Evolutionary conservation across 2,113 vertebrate genomes (phyloP).

Genomic region (Nerophis ophidion): DNA sequence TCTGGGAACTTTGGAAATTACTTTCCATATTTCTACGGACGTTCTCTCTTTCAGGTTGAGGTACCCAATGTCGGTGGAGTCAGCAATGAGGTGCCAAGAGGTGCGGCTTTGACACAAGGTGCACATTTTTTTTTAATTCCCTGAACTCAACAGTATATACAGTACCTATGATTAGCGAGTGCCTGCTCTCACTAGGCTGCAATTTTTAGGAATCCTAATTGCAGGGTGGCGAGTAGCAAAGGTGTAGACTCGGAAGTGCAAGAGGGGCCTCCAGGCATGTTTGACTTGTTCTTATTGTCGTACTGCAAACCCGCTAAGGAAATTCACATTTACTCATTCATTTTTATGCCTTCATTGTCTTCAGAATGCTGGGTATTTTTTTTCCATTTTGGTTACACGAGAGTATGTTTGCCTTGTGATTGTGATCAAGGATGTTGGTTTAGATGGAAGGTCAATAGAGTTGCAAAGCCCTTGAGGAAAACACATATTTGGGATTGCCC

Average conservation of each 20-base stretch:
- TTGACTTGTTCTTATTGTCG: slow-evolving; percentile 26
- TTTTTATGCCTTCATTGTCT: background rate
- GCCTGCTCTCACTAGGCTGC: slow-evolving; percentile 56
- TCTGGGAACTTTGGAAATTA: background rate
- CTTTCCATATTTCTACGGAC: background rate
- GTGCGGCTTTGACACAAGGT: slow-evolving; percentile 50
- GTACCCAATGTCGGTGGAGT: slow-evolving; percentile 17
- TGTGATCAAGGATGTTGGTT: slow-evolving; percentile 39
- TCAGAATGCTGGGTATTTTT: slow-evolving; percentile 9
- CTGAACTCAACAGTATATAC: slow-evolving; percentile 59
- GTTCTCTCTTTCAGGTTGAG: slow-evolving; percentile 6
- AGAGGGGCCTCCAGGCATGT: slow-evolving; percentile 56
- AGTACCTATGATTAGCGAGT: slow-evolving; percentile 63
- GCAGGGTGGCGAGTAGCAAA: slow-evolving; percentile 63
- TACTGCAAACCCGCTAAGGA: slow-evolving; percentile 2
- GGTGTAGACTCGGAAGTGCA: slow-evolving; percentile 62
- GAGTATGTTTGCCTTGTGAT: slow-evolving; percentile 4
- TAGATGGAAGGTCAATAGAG: slow-evolving; percentile 29
- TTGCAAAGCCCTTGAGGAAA: slow-evolving; percentile 35
- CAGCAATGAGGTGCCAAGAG: slow-evolving; percentile 26
- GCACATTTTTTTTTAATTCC: slow-evolving; percentile 64
- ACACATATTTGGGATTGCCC: slow-evolving; percentile 22
- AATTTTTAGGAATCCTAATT: slow-evolving; percentile 68
- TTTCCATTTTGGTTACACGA: slow-evolving; percentile 39
- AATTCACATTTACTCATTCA: slow-evolving; percentile 17